phyloP scores from a whole-genome alignment of 2,113 vertebrate genomes.

The Eulemur macaco region DNA sequence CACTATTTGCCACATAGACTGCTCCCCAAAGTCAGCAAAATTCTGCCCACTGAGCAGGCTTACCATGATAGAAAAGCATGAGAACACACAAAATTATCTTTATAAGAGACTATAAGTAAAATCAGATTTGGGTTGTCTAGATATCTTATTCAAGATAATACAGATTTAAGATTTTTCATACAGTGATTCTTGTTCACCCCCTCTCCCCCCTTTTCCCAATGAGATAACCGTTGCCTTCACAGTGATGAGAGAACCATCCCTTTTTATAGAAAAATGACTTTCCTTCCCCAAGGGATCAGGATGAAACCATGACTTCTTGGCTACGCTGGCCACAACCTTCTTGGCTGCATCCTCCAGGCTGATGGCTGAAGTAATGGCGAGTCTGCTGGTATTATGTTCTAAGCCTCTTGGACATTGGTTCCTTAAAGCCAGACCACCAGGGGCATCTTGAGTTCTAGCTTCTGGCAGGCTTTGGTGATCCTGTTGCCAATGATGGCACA shows the following conservation, averaged over 20 bases:
- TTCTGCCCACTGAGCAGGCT: background rate
- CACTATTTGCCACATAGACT: background rate
- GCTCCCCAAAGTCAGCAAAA: background rate
- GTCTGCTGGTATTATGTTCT: conserved; percentile 92
- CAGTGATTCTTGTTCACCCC: background rate
- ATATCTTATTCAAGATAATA: background rate
- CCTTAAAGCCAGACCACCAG: conserved; percentile 95
- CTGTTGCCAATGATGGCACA: conserved; percentile 98
- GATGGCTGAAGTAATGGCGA: conserved; percentile 91
- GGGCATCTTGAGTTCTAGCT: conserved; percentile 95
- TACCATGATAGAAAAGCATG: background rate
- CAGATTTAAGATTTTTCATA: background rate
- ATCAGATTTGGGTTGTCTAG: background rate
- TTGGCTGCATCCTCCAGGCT: conserved; percentile 95
- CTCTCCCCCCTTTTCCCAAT: background rate
- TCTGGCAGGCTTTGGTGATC: conserved; percentile 96
- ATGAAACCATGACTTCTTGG: conserved; percentile 83
- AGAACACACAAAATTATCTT: background rate
- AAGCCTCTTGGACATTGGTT: conserved; percentile 95
- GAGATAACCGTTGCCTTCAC: background rate
- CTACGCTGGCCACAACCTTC: conserved; percentile 94
- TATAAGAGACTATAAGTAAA: background rate
- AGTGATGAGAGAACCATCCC: background rate
- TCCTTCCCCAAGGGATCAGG: background rate
- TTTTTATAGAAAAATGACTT: background rate